A percentile compares a stretch with the other conserved stretches of the same genome.
phyloP scores from a whole-genome alignment of 2,113 vertebrate species.

The Pterocles burchelli region DNA sequence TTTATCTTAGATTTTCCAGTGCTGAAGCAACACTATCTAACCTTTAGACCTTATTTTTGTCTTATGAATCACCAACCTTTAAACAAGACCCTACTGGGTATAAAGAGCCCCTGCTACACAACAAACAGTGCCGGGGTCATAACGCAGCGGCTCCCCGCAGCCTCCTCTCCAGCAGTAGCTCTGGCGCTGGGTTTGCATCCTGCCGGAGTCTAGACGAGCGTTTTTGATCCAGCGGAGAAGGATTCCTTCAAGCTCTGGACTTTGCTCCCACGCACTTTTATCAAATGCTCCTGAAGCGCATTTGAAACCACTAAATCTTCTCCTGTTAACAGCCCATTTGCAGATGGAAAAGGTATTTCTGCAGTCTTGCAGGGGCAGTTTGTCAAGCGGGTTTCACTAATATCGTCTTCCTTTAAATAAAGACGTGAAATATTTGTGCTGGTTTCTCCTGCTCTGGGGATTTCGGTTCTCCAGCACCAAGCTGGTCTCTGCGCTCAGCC shows the following conservation, averaged over 20 bases:
- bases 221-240: not conserved
- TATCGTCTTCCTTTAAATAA: not conserved
- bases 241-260: not conserved
- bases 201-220: not conserved
- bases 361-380: not conserved
- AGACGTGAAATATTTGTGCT: not conserved
- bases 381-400: not conserved
- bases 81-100: not conserved
- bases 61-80: not conserved
- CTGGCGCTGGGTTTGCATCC: not conserved
- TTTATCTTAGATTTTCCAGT: not conserved
- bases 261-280: conserved; percentile 36
- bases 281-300: not conserved
- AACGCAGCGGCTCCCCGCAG: not conserved
- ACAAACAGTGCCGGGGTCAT: not conserved
- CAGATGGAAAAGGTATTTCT: conserved; percentile 40
- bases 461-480: not conserved
- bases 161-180: conserved; percentile 16
- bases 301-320: conserved; percentile 15
- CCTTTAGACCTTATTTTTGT: not conserved
- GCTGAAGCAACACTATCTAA: not conserved
- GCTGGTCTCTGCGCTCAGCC: accelerated
- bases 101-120: not conserved
- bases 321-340: not conserved
- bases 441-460: not conserved